Percentiles rank a stretch among this genome's conserved stretches.
These are phyloP conservation scores for Oreortyx pictus DNA, from an alignment of 2,797 vertebrate species.

Conservation along the genomic window DNA sequence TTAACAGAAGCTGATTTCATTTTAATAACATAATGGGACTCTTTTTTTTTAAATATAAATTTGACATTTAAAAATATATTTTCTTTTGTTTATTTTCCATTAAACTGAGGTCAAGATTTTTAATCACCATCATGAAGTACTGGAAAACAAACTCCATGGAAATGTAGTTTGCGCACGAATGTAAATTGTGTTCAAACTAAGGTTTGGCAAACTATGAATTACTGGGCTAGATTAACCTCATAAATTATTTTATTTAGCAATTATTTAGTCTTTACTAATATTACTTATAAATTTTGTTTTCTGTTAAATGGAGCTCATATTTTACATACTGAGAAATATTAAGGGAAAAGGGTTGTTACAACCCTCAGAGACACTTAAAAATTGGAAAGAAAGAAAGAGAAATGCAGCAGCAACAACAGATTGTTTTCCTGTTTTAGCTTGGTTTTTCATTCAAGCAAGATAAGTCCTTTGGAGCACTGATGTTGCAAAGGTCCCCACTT, in stretches of 20 bases:
- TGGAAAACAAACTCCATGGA: neutral
- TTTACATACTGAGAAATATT: neutral
- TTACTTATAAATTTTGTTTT: constrained; percentile 42
- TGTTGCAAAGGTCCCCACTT: neutral
- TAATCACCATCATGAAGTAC: neutral
- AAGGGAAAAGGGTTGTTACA: constrained; percentile 10
- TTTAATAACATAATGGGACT: constrained; percentile 12
- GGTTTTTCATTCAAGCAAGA: neutral
- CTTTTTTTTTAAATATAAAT: neutral
- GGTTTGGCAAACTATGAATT: constrained; percentile 43
- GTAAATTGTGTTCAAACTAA: constrained; percentile 29
- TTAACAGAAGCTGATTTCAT: constrained; percentile 21
- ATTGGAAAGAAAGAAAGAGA: neutral
- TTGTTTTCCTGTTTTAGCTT: neutral
- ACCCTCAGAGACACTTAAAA: neutral
- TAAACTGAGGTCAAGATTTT: neutral
- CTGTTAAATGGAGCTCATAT: neutral
- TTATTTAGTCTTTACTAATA: constrained; percentile 30
- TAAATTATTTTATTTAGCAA: constrained; percentile 44
- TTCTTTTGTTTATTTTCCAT: neutral
- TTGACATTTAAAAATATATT: neutral
- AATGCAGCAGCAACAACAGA: neutral
- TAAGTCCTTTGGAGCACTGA: neutral
- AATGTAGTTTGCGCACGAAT: neutral
- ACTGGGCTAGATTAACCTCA: neutral